These are phyloP conservation scores for Cosmopolites sordidus DNA, from an alignment of 2,888 invertebrate genomes.

Conservation along the genomic window DNA sequence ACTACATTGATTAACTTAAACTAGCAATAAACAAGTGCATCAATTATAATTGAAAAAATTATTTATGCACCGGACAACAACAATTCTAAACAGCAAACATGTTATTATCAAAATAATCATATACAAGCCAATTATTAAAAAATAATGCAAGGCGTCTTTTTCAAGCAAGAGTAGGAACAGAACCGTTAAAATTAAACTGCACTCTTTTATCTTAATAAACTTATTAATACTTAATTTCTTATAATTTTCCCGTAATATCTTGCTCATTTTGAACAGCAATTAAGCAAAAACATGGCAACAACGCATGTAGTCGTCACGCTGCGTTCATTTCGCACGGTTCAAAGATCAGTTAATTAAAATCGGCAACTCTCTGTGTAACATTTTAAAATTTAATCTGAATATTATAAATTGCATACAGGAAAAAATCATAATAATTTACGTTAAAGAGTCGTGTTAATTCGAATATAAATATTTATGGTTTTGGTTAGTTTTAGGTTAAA, in stretches of 20 bases:
- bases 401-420: background rate
- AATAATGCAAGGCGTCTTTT: background rate
- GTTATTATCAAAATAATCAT: too few relatives aligned
- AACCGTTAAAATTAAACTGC: constrained; percentile 18
- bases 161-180: background rate
- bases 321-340: constrained; percentile 21
- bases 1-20: too few relatives aligned
- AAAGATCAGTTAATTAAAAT: constrained; percentile 18
- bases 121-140: too few relatives aligned
- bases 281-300: constrained; percentile 21
- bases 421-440: background rate
- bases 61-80: too few relatives aligned
- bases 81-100: too few relatives aligned
- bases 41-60: too few relatives aligned
- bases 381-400: background rate
- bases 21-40: too few relatives aligned
- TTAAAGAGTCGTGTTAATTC: too few relatives aligned
- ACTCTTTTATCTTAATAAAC: constrained; percentile 11
- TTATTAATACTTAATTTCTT: constrained; percentile 24
- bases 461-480: too few relatives aligned
- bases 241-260: constrained; percentile 17
- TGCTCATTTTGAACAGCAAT: constrained; percentile 15
- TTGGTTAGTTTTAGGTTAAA: too few relatives aligned
- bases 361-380: constrained; percentile 7
- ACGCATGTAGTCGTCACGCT: constrained; percentile 21